Evolutionary conservation across 2,888 invertebrate species (phyloP).

Genomic region (Habroteleia sp.): DNA sequence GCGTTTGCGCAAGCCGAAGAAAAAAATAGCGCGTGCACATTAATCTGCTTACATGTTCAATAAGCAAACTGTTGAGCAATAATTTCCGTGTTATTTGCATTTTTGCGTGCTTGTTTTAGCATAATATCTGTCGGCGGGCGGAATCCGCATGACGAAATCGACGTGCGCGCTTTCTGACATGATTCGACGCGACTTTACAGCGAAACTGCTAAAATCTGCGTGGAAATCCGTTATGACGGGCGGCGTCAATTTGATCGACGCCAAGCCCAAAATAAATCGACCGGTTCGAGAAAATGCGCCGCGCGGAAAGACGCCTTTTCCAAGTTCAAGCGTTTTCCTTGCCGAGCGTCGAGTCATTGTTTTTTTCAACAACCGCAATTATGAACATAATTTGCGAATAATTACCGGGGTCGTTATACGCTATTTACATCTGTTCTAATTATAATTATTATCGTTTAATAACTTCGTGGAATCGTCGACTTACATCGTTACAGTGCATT

Average conservation of each 20-base stretch:
- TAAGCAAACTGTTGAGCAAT: slow-evolving; percentile 39
- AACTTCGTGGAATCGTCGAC: slow-evolving; percentile 23
- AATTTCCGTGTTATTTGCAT: slow-evolving; percentile 48
- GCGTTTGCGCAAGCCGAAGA: slow-evolving; percentile 22
- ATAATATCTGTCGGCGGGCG: slow-evolving; percentile 6
- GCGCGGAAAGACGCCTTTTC: background rate
- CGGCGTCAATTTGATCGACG: background rate
- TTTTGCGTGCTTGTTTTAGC: slow-evolving; percentile 30
- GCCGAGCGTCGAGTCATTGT: too few relatives aligned
- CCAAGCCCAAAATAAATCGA: background rate
- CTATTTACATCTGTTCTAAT: slow-evolving; percentile 2
- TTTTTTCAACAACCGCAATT: too few relatives aligned
- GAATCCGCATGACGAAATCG: slow-evolving; percentile 28
- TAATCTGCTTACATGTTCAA: slow-evolving; percentile 37
- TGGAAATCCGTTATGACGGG: background rate
- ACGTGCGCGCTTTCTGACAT: slow-evolving; percentile 2
- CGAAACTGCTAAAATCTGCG: slow-evolving; percentile 6
- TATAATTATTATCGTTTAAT: slow-evolving; percentile 11
- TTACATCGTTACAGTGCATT: too few relatives aligned
- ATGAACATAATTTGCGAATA: slow-evolving; percentile 10
- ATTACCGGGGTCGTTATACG: background rate
- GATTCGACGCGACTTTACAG: slow-evolving; percentile 13
- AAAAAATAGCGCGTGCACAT: slow-evolving; percentile 14
- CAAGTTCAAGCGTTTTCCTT: slow-evolving; percentile 11
- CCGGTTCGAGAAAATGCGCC: background rate